phyloP scores from a whole-genome alignment of 2,888 invertebrate genomes.

The Trissolcus japonicus region DNA sequence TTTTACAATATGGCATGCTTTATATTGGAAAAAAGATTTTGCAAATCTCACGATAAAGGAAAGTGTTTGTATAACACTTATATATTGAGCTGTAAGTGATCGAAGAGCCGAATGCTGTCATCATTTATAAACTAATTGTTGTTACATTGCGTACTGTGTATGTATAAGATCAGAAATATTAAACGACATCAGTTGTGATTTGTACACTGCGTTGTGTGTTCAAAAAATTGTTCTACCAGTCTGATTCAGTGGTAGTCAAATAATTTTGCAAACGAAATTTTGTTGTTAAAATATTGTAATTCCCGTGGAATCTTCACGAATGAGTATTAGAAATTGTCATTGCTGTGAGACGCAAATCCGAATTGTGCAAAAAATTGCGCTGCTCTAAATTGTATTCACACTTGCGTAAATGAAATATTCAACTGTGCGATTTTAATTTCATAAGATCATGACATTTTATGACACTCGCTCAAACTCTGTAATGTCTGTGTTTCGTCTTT shows the following conservation, averaged over 20 bases:
- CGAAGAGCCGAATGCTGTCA: slow-evolving; percentile 55
- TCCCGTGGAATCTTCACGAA: not conserved
- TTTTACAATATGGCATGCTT: slow-evolving; percentile 26
- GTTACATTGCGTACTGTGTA: slow-evolving; percentile 45
- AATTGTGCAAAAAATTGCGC: too few species aligned
- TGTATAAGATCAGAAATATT: slow-evolving; percentile 29
- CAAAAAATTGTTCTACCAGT: slow-evolving; percentile 3
- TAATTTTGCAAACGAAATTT: not conserved
- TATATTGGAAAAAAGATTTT: slow-evolving; percentile 22
- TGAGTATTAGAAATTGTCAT: not conserved
- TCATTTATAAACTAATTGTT: slow-evolving; percentile 30
- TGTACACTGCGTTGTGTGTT: slow-evolving; percentile 25
- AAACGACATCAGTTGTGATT: slow-evolving; percentile 32
- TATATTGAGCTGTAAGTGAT: slow-evolving; percentile 47
- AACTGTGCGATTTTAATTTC: too few species aligned
- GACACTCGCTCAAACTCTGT: too few species aligned
- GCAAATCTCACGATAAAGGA: not conserved
- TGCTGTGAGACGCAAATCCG: too few species aligned
- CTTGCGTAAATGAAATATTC: too few species aligned
- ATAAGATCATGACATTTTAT: too few species aligned
- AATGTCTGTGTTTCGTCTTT: too few species aligned
- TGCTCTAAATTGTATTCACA: too few species aligned
- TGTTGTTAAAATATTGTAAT: not conserved
- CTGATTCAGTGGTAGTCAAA: not conserved
- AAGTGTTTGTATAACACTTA: slow-evolving; percentile 44